phyloP scores from a whole-genome alignment of 2,888 invertebrate genomes.

The Epiblema foenella region DNA sequence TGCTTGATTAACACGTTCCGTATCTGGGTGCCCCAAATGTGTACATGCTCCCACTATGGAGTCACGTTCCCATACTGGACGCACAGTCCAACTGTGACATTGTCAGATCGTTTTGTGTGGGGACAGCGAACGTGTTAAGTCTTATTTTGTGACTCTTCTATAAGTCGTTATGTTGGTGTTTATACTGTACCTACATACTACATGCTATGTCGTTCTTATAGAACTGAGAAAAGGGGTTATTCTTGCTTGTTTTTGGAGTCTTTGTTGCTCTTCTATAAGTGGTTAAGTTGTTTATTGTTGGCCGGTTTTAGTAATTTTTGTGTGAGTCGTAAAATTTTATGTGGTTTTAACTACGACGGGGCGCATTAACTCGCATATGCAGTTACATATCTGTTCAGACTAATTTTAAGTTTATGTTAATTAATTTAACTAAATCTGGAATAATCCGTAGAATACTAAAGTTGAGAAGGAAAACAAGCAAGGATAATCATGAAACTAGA shows the following conservation, averaged over 20 bases:
- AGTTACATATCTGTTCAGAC: background rate
- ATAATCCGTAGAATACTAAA: background rate
- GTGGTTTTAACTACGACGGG: constrained; percentile 15
- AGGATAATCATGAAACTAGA: background rate
- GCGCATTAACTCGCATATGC: constrained; percentile 14
- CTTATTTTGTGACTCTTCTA: background rate
- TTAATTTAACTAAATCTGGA: constrained; percentile 1
- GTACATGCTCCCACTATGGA: too few relatives aligned
- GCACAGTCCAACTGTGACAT: too few relatives aligned
- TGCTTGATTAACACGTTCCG: too few relatives aligned
- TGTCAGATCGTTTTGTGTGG: too few relatives aligned
- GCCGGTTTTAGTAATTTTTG: constrained; percentile 31
- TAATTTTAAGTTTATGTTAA: constrained; percentile 2
- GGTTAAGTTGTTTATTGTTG: constrained; percentile 28
- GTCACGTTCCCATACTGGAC: too few relatives aligned
- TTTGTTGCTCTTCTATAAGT: constrained; percentile 19
- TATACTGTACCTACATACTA: background rate
- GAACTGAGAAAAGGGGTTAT: background rate
- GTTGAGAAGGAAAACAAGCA: background rate
- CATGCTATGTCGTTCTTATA: background rate
- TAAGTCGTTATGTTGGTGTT: constrained; percentile 25
- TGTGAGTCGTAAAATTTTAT: constrained; percentile 34
- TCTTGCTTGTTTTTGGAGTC: background rate
- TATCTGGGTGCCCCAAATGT: too few relatives aligned
- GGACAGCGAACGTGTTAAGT: too few relatives aligned